phyloP scores from a whole-genome alignment of 2,113 vertebrate species.

The Fregata magnificens region DNA sequence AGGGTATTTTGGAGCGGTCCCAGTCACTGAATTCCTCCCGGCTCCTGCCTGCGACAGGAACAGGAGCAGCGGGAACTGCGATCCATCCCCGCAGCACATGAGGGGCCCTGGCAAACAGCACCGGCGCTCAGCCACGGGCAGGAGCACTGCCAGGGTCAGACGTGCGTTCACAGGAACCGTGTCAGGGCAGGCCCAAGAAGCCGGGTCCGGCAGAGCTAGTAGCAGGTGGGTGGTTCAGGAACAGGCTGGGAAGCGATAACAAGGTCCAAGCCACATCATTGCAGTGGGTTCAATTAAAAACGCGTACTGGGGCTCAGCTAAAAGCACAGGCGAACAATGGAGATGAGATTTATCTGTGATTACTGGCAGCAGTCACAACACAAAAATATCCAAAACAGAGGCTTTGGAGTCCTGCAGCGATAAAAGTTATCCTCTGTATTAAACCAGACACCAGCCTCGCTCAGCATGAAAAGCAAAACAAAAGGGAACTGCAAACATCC shows the following conservation, averaged over 20 bases:
- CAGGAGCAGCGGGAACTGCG: neutral
- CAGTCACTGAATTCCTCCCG: neutral
- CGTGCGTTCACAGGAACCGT: rapidly evolving
- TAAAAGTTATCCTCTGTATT: neutral
- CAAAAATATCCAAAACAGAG: neutral
- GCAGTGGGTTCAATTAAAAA: neutral
- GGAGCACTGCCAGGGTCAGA: neutral
- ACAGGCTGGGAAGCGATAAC: neutral
- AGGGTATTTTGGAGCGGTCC: neutral
- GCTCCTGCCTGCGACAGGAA: rapidly evolving
- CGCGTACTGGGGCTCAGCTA: neutral
- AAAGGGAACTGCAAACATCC: neutral
- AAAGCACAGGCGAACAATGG: neutral
- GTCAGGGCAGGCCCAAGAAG: neutral
- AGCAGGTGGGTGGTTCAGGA: neutral
- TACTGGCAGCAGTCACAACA: neutral
- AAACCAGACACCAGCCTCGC: neutral
- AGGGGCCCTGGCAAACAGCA: neutral
- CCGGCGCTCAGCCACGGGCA: rapidly evolving
- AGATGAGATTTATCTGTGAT: neutral
- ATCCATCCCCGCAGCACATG: neutral
- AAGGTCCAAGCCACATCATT: neutral
- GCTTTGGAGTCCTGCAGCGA: neutral
- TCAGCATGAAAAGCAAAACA: slow-evolving; percentile 7
- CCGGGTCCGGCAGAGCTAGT: rapidly evolving